phyloP scores from a whole-genome alignment of 1,140 invertebrate genomes.

The Tetraneura akinire region DNA sequence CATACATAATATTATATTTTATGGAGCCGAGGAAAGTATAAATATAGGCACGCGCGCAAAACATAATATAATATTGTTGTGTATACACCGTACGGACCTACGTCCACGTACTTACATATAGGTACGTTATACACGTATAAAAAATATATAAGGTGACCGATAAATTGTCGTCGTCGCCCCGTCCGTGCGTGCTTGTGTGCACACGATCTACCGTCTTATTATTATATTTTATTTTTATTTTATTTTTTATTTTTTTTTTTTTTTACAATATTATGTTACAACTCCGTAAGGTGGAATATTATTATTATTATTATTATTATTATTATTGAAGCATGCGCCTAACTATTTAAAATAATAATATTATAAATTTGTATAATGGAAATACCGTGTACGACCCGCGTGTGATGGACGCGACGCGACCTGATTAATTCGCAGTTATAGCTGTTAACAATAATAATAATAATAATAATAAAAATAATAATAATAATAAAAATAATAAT shows the following conservation, averaged over 20 bases:
- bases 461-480: too few relatives aligned
- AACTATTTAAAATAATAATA: too few relatives aligned
- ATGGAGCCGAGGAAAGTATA: background rate
- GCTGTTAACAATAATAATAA: too few relatives aligned
- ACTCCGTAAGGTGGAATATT: background rate
- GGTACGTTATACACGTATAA: too few relatives aligned
- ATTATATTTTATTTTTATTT: background rate
- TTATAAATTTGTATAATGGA: conserved; percentile 31
- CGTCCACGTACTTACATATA: too few relatives aligned
- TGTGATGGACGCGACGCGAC: conserved; percentile 8
- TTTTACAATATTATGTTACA: background rate
- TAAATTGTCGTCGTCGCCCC: conserved; percentile 25
- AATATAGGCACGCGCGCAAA: conserved; percentile 11
- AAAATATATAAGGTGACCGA: conserved; percentile 9
- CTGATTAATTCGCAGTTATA: conserved; percentile 30
- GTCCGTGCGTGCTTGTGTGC: background rate
- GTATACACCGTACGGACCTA: conserved; percentile 11
- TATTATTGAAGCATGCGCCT: too few relatives aligned
- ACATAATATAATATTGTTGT: conserved; percentile 2
- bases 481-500: too few relatives aligned
- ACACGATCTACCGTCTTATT: background rate
- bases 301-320: too few relatives aligned
- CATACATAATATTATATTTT: background rate
- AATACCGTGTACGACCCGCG: conserved; percentile 20
- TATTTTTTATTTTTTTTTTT: background rate